Conservation (phyloP, 2,113 vertebrate species). For the Gnathonemus longibarbis region DNA sequence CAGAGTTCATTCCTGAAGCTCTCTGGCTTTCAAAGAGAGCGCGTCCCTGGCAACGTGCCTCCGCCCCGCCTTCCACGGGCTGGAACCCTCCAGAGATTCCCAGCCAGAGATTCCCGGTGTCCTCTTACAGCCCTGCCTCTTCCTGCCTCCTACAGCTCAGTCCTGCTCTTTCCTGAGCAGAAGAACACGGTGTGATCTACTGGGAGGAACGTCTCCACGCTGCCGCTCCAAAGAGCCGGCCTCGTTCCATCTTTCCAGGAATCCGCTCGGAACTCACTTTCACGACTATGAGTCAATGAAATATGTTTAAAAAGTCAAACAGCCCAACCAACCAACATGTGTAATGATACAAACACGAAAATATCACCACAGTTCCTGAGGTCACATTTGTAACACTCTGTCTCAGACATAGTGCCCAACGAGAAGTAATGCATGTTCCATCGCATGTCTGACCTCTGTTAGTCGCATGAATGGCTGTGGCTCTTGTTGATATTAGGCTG, state of each 20-base stretch:
- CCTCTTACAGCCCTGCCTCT: conserved; percentile 14
- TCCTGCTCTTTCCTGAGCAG: background rate
- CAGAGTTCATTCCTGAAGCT: conserved; percentile 11
- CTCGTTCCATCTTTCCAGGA: background rate
- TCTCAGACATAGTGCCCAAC: background rate
- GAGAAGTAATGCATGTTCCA: background rate
- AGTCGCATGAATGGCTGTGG: too few species aligned
- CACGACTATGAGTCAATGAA: background rate
- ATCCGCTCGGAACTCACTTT: background rate
- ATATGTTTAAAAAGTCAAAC: background rate
- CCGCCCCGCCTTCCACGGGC: background rate
- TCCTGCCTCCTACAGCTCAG: background rate
- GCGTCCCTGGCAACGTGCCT: background rate
- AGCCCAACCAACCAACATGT: background rate
- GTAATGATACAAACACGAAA: background rate
- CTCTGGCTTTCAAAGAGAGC: background rate
- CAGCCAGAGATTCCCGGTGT: background rate
- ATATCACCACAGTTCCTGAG: background rate
- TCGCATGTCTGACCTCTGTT: background rate
- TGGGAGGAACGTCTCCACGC: background rate
- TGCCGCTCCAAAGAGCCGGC: background rate
- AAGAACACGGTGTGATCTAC: background rate
- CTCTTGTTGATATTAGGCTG: background rate
- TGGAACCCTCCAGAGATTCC: background rate
- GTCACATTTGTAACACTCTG: background rate